These are phyloP conservation scores for Zoanthus gigantus DNA, from an alignment of 92 coral and sea anemone species.

Conservation along the genomic window DNA sequence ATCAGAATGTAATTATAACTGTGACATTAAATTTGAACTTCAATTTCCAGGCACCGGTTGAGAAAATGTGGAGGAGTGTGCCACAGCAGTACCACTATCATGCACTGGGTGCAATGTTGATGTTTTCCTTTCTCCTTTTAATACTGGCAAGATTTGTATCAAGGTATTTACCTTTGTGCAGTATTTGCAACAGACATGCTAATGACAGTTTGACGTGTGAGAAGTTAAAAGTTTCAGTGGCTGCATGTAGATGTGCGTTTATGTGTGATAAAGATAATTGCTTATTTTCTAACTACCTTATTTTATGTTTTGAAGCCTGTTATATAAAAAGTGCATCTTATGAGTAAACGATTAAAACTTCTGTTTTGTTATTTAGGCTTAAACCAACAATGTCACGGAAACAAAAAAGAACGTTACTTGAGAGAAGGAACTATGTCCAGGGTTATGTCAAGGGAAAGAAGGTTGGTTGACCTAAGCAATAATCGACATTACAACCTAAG, in stretches of 20 bases:
- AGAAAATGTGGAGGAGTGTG: conserved; percentile 91
- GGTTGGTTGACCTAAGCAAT: conserved; percentile 56
- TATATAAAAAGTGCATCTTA: neutral
- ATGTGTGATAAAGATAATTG: neutral
- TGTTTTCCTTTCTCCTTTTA: conserved; percentile 85
- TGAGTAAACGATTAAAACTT: neutral
- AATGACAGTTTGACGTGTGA: too few species aligned
- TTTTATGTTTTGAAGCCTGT: neutral
- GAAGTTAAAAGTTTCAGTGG: too few species aligned
- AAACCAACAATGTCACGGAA: conserved; percentile 92
- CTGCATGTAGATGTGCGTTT: neutral
- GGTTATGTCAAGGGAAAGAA: conserved; percentile 94
- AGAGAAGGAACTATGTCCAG: conserved; percentile 85
- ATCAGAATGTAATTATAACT: too few species aligned
- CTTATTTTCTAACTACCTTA: too few species aligned
- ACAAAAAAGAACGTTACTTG: conserved; percentile 81
- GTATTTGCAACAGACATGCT: neutral
- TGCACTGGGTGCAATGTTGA: conserved; percentile 82
- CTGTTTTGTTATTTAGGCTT: conserved; percentile 55
- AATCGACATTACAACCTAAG: neutral
- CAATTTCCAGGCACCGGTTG: conserved; percentile 82
- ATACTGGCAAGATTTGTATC: conserved; percentile 83
- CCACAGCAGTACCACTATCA: conserved; percentile 85
- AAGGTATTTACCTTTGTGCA: conserved; percentile 57
- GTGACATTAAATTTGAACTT: too few species aligned